Conservation (phyloP, 2,797 vertebrate genomes). For the Danio kyathit region DNA sequence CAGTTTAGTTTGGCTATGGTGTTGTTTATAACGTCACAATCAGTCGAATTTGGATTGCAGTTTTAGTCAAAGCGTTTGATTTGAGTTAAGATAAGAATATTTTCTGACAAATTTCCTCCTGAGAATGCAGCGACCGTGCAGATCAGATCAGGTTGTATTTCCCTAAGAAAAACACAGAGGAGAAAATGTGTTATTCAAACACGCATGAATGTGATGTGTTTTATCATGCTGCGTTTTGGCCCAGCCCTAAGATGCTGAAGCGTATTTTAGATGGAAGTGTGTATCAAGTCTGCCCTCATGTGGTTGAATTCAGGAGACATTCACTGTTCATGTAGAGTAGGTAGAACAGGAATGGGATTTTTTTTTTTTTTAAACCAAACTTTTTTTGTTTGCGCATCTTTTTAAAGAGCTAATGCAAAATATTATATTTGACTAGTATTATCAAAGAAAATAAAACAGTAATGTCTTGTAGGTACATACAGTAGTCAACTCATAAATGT, state of each 20-base stretch:
- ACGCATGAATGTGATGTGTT: neutral
- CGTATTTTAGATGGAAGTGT: neutral
- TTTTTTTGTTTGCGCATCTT: too few relatives aligned
- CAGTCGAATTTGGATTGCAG: neutral
- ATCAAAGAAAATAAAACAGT: too few relatives aligned
- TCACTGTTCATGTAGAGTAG: neutral
- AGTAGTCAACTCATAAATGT: too few relatives aligned
- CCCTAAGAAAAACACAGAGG: neutral
- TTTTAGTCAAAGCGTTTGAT: neutral
- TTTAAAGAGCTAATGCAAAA: too few relatives aligned
- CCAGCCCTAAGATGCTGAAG: conserved; percentile 6
- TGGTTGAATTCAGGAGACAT: conserved; percentile 30
- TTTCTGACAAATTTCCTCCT: conserved; percentile 1
- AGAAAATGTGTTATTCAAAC: neutral
- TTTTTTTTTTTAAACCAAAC: too few relatives aligned
- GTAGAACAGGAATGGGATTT: too few relatives aligned
- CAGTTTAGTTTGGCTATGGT: neutral
- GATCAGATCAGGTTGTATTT: neutral
- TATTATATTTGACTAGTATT: too few relatives aligned
- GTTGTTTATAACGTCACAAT: neutral
- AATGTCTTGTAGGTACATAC: too few relatives aligned
- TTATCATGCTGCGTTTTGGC: neutral
- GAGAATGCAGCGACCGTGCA: neutral
- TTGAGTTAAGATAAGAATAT: neutral
- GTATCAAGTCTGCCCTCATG: conserved; percentile 43